A percentile compares a stretch with the other conserved stretches of the same genome.
phyloP scores from a whole-genome alignment of 1,140 invertebrate species.

The Orussus abietinus region DNA sequence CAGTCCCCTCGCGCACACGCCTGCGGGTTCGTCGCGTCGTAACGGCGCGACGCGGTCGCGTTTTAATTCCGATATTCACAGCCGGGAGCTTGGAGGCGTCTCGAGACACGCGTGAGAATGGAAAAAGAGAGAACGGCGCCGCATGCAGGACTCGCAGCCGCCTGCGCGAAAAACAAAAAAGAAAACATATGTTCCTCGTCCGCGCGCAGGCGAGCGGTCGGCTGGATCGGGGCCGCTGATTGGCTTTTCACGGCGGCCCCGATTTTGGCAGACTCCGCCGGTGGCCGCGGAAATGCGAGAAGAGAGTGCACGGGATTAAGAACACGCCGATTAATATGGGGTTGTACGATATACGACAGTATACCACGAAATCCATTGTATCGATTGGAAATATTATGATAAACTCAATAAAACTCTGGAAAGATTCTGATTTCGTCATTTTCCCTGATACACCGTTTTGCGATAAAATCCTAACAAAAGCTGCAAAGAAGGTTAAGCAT shows the following conservation, averaged over 20 bases:
- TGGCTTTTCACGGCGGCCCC: slow-evolving; percentile 4
- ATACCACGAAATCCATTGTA: slow-evolving; percentile 54
- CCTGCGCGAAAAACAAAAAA: slow-evolving; percentile 1
- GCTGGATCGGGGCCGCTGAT: background rate
- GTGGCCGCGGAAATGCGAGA: slow-evolving; percentile 9
- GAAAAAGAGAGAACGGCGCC: no score
- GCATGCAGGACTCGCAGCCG: no score
- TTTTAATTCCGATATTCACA: no score
- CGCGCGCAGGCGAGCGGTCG: background rate
- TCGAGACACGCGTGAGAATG: no score
- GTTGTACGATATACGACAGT: slow-evolving; percentile 40
- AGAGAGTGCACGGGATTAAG: no score
- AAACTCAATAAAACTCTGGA: slow-evolving; percentile 53
- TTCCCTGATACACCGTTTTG: no score
- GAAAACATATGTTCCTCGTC: background rate
- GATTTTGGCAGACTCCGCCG: background rate
- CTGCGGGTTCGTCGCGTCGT: slow-evolving; percentile 13
- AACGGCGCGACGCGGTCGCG: slow-evolving; percentile 16
- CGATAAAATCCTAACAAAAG: slow-evolving; percentile 4
- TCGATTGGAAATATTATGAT: slow-evolving; percentile 51
- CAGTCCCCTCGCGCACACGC: slow-evolving; percentile 8
- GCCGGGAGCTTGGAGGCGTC: no score
- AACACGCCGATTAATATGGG: no score
- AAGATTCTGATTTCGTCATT: slow-evolving; percentile 25
- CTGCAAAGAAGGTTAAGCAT: no score